Conservation (phyloP, 2,113 vertebrate genomes). For the Rhynchomys soricoides region DNA sequence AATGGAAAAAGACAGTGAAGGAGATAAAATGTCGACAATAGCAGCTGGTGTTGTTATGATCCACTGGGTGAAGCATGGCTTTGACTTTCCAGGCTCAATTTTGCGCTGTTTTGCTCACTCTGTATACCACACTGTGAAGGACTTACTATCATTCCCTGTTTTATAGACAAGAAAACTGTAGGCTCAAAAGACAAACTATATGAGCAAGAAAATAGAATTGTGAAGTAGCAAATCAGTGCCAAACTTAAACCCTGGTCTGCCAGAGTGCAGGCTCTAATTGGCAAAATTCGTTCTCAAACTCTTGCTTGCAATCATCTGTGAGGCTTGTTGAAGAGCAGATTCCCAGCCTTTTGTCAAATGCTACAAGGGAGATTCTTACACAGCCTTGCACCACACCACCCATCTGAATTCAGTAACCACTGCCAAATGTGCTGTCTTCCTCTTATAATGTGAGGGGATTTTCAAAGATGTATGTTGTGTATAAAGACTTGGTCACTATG, state of each 20-base stretch:
- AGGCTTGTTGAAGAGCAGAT: background rate
- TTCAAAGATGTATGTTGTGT: background rate
- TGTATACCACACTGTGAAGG: background rate
- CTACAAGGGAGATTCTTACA: background rate
- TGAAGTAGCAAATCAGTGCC: background rate
- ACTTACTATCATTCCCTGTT: background rate
- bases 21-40: background rate
- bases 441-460: background rate
- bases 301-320: background rate
- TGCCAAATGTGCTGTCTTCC: background rate
- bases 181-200: background rate
- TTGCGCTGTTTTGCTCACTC: background rate
- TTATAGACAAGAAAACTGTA: constrained; percentile 34
- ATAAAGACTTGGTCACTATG: background rate
- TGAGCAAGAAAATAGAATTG: background rate
- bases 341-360: background rate
- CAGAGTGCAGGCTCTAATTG: background rate
- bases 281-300: background rate
- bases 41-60: background rate
- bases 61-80: background rate
- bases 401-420: background rate
- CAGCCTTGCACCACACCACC: background rate
- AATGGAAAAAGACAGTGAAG: background rate
- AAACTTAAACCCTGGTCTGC: constrained; percentile 5
- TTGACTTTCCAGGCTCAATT: background rate